Base-by-base conservation (phyloP, 2,113 vertebrate species). In the Anser brachyrhynchus region DNA sequence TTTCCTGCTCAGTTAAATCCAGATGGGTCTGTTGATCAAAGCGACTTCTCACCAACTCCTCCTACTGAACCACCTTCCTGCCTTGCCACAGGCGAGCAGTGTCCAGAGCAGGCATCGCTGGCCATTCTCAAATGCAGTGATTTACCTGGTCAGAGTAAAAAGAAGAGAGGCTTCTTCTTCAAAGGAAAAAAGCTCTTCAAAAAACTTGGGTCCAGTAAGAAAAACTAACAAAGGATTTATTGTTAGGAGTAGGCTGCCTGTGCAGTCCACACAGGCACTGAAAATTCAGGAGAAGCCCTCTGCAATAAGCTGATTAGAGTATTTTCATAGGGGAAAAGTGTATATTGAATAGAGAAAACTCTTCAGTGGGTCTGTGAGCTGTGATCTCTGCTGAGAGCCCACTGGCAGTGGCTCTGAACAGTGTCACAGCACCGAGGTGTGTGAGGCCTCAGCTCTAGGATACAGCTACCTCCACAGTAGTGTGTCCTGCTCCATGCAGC, bases 111-210 rank as follows among this genome's bases (percentile, higher is more conserved):
- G 81, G 61, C 88, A 52, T 67, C 52, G 0, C 76, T 87, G 72
- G 44, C 74, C 1, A 0, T 83, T 66, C 74, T 92, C 59, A 33
- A 44, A 13, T 67, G 79, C 76, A 51, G 33, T 13, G 89, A 86
- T 16, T 20, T 20, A 12, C 95, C 97, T 58, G 94, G 94, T 52
- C 97, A 95, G 61, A 97, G 86, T 23, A 98, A 99, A 97, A 99
- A 99, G 97, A 98, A 98, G 96, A 98, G 97, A 96, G 78, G 98
- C 87, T 98, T 99, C 97, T 98, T 99, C 98, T 99, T 98, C 93
- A 99, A 99, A 98, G 99, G 99, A 74, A 99, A 98, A 98, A 98
- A 98, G 71, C 98, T 99, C 90, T 98, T 99, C 92, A 99, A 94
- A 97, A 99, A 98, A 89, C 98, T 99, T 94, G 98, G 98, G 76